Base-by-base conservation (phyloP, 2,888 invertebrate species). In the Cabera pusaria region DNA sequence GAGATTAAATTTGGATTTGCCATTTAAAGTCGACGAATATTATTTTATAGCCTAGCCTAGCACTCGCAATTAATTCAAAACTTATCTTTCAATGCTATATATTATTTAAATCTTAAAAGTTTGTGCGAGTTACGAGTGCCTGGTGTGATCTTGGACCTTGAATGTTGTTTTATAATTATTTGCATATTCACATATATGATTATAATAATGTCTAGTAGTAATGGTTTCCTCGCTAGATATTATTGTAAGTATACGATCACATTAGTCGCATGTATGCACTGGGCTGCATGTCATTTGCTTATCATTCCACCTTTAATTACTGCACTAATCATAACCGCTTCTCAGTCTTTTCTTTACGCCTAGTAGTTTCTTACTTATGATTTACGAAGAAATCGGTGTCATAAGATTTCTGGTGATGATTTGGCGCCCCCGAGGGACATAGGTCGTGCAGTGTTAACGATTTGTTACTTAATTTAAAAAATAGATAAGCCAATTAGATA, bases 331-430 rank as follows among this genome's bases (percentile, higher is more conserved):
- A 71, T 65, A 56, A 63, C 56, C 39, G 83, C 81, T 82, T 81
- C 52, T 67, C 48, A 52, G 54, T 55, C 64, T 60, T 65, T 67
- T 64, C 60, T 60, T 64, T 71, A 68, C 62, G 73, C 76, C 80
- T 79, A 62, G 52, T 62, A 61, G 56, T 68, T 70, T 67, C 49
- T 71, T 58, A 39, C 36, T 45, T 36, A 26, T 35, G 44, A 40
- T 49, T 35, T 68, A 65, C 69, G 83, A 87, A 88, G 86, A 79
- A 84, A 85, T 80, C 79, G 87, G 86, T 88, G 85, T 87, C 75
- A 71, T 64, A 60, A 65, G 64, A 68, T 69, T 65, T 68, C 59
- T 55, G 57, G 69, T 59, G 58, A 75, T 73, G 85, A 85, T 86
- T 87, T 87, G 88, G 83, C 88, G 79, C 88, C 82, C 81, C 84